phyloP scores from a whole-genome alignment of 2,888 invertebrate species.

The Aquatica leii region DNA sequence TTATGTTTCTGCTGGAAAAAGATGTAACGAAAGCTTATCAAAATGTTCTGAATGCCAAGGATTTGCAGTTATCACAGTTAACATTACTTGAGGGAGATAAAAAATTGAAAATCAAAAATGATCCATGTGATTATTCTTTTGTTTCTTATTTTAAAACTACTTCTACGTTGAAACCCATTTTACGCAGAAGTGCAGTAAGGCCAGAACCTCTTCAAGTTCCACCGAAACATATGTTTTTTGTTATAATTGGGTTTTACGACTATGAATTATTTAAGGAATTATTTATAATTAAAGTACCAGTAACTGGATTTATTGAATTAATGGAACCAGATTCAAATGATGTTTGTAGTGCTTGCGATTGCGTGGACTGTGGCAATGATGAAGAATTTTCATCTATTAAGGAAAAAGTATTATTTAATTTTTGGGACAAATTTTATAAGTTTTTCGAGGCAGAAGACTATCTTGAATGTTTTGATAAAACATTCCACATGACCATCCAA shows the following conservation, averaged over 20 bases:
- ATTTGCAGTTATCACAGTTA: conserved; percentile 10
- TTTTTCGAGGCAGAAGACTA: conserved; percentile 13
- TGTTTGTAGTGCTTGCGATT: not conserved
- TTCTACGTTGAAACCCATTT: conserved; percentile 5
- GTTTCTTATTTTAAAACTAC: not conserved
- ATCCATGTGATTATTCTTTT: conserved; percentile 12
- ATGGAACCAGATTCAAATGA: not conserved
- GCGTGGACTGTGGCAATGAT: not conserved
- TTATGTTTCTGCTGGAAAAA: conserved; percentile 16
- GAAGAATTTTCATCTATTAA: not conserved
- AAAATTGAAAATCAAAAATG: not conserved
- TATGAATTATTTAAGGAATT: conserved; percentile 21
- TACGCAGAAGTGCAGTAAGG: not conserved
- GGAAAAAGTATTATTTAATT: conserved; percentile 2
- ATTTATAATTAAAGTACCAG: conserved; percentile 1
- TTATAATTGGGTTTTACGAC: conserved; percentile 28
- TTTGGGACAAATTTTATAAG: conserved; percentile 25
- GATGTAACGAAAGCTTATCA: conserved; percentile 17
- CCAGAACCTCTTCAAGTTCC: conserved; percentile 11
- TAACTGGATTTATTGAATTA: conserved; percentile 20
- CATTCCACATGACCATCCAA: conserved; percentile 17
- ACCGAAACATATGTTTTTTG: conserved; percentile 19
- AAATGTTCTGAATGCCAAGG: not conserved
- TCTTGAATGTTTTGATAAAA: conserved; percentile 14
- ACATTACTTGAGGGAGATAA: not conserved